phyloP scores from a whole-genome alignment of 1,140 invertebrate species.

The Lasaia peninsularis region DNA sequence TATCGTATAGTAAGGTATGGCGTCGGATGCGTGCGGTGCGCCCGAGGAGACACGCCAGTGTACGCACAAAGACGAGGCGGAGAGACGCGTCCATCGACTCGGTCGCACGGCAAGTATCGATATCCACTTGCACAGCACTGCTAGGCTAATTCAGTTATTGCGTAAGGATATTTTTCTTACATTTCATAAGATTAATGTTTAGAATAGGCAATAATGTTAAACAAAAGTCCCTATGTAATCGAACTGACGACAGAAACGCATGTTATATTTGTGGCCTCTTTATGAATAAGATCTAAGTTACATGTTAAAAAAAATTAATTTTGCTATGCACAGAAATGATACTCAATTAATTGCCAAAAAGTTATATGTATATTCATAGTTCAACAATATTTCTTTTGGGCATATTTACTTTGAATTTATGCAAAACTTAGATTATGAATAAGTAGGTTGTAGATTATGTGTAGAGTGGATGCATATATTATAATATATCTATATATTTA shows the following conservation, averaged over 20 bases:
- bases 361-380: conserved; percentile 77
- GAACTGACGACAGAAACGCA: conserved; percentile 76
- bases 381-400: conserved; percentile 77
- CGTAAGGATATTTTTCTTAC: conserved; percentile 75
- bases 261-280: conserved; percentile 77
- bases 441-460: conserved; percentile 76
- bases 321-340: conserved; percentile 77
- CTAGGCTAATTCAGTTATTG: conserved; percentile 73
- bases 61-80: conserved; percentile 64
- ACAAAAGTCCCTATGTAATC: conserved; percentile 77
- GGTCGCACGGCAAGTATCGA: conserved; percentile 26
- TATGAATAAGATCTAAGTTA: conserved; percentile 77
- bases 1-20: conserved; percentile 39
- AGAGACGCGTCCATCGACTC: conserved; percentile 19
- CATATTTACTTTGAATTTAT: conserved; percentile 77
- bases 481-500: conserved; percentile 77
- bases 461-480: conserved; percentile 75
- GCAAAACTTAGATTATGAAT: conserved; percentile 75
- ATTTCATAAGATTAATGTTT: conserved; percentile 71
- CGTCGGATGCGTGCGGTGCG: conserved; percentile 1
- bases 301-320: conserved; percentile 75
- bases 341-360: conserved; percentile 78
- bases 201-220: conserved; percentile 73
- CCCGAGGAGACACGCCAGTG: conserved; percentile 45
- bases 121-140: conserved; percentile 71